phyloP scores from a whole-genome alignment of 2,113 vertebrate genomes.

The Rhodinocichla rosea region DNA sequence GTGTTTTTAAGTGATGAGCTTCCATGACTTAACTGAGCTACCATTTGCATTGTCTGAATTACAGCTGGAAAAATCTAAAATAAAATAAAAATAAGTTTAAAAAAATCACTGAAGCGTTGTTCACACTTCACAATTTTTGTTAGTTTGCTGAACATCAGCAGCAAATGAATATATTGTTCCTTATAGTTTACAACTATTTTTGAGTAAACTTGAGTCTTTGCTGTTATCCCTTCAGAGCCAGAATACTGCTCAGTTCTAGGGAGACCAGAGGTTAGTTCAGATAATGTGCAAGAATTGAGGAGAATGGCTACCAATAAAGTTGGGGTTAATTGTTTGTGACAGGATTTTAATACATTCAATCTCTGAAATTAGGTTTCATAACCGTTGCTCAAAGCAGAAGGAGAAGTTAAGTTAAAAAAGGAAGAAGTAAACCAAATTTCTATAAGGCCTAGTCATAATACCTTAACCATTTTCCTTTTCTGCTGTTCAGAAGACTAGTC shows the following conservation, averaged over 20 bases:
- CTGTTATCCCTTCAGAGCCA: background rate
- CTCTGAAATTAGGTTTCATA: background rate
- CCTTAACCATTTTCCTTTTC: background rate
- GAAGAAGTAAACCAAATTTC: constrained; percentile 18
- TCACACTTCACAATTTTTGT: background rate
- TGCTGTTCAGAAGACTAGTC: background rate
- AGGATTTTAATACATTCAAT: background rate
- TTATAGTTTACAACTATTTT: background rate
- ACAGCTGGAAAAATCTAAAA: background rate
- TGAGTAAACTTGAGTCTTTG: background rate
- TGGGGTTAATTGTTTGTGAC: background rate
- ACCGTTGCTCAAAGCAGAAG: background rate
- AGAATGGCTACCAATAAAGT: background rate
- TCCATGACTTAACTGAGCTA: background rate
- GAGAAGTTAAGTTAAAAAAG: background rate
- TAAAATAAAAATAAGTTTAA: background rate
- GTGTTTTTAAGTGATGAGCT: background rate
- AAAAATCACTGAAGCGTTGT: background rate
- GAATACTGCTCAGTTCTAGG: background rate
- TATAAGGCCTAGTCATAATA: background rate
- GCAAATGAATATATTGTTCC: background rate
- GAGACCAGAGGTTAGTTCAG: background rate
- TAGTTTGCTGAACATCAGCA: background rate
- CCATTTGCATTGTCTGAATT: background rate
- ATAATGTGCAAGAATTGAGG: background rate